A percentile compares a stretch with the other conserved stretches of the same genome.
These are phyloP conservation scores for Clamator glandarius DNA, from an alignment of 2,797 vertebrate genomes.

Conservation along the genomic window DNA sequence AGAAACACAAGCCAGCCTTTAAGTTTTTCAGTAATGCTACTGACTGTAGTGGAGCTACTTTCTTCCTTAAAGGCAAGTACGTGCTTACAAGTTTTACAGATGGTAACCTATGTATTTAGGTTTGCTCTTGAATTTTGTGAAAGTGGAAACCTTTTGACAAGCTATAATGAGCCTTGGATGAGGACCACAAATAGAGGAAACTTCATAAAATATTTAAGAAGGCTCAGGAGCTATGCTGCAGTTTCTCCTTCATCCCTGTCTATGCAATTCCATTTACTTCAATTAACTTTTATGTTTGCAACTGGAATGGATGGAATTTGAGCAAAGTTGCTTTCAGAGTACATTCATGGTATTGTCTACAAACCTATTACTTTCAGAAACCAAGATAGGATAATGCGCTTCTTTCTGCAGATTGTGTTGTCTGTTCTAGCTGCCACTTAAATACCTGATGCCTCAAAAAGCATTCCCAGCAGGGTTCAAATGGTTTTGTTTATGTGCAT, in stretches of 20 bases:
- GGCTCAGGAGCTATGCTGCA: neutral
- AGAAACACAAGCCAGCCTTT: constrained; percentile 29
- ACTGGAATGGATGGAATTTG: constrained; percentile 1
- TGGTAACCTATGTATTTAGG: neutral
- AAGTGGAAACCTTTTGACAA: neutral
- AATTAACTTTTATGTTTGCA: constrained; percentile 10
- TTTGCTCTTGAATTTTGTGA: neutral
- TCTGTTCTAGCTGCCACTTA: neutral
- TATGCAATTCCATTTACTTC: constrained; percentile 6
- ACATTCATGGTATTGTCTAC: neutral
- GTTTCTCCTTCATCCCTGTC: neutral
- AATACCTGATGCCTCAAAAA: constrained; percentile 7
- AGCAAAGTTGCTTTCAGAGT: constrained; percentile 5
- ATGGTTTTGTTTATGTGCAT: neutral
- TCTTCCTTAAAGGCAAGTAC: neutral
- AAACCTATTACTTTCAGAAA: neutral
- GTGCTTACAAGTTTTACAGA: neutral
- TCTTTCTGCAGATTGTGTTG: neutral
- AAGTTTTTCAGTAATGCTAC: neutral
- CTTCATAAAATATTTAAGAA: neutral
- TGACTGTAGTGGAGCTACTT: neutral
- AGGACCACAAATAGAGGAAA: neutral
- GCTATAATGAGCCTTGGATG: neutral
- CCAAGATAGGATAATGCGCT: neutral
- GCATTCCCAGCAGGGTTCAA: neutral